Evolutionary conservation across 2,888 invertebrate species (phyloP).

Genomic region (Conus canariensis): DNA sequence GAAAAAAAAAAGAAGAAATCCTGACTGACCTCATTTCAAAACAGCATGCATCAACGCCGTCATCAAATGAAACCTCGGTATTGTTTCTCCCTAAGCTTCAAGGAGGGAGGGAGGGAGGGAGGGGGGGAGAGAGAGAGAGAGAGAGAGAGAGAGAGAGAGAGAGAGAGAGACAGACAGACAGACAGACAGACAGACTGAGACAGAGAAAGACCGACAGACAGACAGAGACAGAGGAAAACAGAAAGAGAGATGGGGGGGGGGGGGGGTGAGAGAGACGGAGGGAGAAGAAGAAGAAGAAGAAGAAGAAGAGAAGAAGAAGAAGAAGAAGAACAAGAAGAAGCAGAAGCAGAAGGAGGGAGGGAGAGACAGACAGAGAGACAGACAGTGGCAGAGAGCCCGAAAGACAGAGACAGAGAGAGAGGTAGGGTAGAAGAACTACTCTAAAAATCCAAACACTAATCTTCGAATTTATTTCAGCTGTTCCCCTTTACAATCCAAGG

Average conservation of each 20-base stretch:
- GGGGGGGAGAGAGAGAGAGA: neutral
- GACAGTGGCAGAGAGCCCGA: neutral
- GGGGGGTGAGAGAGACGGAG: neutral
- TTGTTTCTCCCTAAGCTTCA: too few species aligned
- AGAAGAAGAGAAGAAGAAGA: neutral
- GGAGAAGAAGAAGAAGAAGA: too few species aligned
- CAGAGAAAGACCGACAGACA: neutral
- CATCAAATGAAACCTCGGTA: too few species aligned
- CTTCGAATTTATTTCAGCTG: too few species aligned
- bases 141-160: neutral
- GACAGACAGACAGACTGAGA: neutral
- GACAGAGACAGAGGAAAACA: neutral
- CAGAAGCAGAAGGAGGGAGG: neutral
- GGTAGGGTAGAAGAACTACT: too few species aligned
- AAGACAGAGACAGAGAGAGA: neutral
- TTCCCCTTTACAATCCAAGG: too few species aligned
- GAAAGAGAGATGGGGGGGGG: neutral
- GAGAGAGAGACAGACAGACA: neutral
- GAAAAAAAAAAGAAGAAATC: too few species aligned
- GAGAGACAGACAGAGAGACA: constrained; percentile 11
- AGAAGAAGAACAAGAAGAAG: neutral
- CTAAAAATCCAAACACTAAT: too few species aligned
- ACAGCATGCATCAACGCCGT: too few species aligned
- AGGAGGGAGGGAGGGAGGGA: too few species aligned
- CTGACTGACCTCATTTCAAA: too few species aligned